Conservation (phyloP, 2,797 vertebrate species). For the Valencia hispanica region DNA sequence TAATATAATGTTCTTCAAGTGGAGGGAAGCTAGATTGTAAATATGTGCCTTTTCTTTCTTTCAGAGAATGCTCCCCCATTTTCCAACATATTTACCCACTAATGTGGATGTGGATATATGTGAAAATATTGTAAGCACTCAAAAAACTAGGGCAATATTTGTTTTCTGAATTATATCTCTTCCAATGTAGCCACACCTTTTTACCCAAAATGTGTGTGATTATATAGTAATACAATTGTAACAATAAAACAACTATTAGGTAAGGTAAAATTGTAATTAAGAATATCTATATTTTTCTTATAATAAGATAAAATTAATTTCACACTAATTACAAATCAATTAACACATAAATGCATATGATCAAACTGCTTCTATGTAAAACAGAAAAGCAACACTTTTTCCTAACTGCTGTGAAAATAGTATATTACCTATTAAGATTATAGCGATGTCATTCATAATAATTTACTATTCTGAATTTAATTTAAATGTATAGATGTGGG, state of each 20-base stretch:
- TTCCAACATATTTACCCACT: no score
- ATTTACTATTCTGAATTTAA: background rate
- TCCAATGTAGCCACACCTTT: no score
- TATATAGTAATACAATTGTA: background rate
- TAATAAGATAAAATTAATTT: background rate
- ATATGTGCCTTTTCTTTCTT: no score
- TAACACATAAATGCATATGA: background rate
- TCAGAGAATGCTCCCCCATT: no score
- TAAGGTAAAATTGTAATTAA: no score
- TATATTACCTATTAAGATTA: background rate
- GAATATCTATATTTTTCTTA: background rate
- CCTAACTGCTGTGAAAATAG: background rate
- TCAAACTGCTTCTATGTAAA: background rate
- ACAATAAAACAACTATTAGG: background rate
- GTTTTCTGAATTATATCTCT: no score
- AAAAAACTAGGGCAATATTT: no score
- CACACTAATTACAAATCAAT: background rate
- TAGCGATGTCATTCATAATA: background rate
- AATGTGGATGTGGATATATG: no score
- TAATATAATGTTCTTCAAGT: no score
- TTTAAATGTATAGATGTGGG: background rate
- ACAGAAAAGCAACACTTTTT: background rate
- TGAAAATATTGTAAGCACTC: no score
- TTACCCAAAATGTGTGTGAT: background rate
- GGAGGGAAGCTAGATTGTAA: no score